Evolutionary conservation across 2,797 vertebrate species (phyloP), one percentile per base, ranked within the genome.

Genomic region (Eulemur mongoz): DNA sequence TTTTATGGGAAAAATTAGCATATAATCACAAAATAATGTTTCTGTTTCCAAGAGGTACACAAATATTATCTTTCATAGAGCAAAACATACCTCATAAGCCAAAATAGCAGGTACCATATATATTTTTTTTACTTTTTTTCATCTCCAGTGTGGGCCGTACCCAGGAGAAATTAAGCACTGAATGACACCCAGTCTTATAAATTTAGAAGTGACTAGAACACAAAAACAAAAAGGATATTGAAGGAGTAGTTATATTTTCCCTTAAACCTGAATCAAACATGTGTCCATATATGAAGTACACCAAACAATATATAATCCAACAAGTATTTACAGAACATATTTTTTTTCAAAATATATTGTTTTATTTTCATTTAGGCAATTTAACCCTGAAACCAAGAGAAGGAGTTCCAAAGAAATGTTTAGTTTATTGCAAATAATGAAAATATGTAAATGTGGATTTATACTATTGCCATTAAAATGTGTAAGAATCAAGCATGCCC

Each of bases 21-120:
- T 88, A 91, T 84, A 80, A 8, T 87, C 25, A 85, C 72, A 93
- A 91, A 97, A 86, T 87, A 82, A 59, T 80, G 20, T 83, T 83
- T 92, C 48, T 78, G 1, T 52, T 73, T 93, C 83, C 67, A 93
- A 87, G 20, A 92, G 8, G n/a, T 94, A 84, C 30, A 94, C 9
- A 76, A 93, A 73, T 45, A 82, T 76, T 83, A 61, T 38, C 80
- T 94, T 91, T 94, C 40, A 67, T 13, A 88, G 43, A 84, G 43
- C 22, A 80, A 93, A 75, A 32, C 32, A 72, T 2, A 52, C 22
- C 14, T 87, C 38, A 72, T 52, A 30, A 83, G 63, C 22, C 18
- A 61, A 92, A 94, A 18, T n/a, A 91, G 1, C 14, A 80, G 38
- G 30, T 17, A 5, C 13, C 0, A 17, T 73, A 32, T 67, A 38